Evolutionary conservation across 1,140 invertebrate species (phyloP).

Genomic region (Drosophila melanica): DNA sequence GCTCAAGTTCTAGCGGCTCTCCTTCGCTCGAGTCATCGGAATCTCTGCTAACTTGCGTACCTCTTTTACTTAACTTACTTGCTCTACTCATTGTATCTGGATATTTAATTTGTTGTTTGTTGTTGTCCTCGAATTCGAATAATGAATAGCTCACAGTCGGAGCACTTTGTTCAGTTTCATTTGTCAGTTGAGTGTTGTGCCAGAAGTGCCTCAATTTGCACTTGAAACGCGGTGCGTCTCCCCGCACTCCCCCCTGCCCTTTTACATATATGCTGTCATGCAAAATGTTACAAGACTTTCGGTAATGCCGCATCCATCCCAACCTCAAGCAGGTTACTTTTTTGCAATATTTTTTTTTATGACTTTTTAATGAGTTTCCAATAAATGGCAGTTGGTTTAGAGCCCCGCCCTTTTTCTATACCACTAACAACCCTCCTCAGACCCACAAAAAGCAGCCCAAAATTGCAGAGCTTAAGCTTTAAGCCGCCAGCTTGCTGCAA

Average conservation of each 20-base stretch:
- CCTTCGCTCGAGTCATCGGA: not conserved
- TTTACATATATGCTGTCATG: too few relatives aligned
- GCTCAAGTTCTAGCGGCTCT: not conserved
- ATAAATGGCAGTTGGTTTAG: slow-evolving; percentile 44
- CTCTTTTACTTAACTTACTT: not conserved
- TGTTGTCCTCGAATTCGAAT: not conserved
- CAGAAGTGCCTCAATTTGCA: not conserved
- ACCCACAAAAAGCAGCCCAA: not conserved
- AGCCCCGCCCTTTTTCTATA: not conserved
- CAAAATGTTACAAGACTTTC: not conserved
- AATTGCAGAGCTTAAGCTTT: slow-evolving; percentile 48
- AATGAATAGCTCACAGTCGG: slow-evolving; percentile 6
- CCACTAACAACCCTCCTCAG: not conserved
- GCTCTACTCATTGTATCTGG: slow-evolving; percentile 26
- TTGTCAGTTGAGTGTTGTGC: not conserved
- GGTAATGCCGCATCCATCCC: not conserved
- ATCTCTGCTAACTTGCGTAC: not conserved
- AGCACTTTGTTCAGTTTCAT: not conserved
- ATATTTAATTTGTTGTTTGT: not conserved
- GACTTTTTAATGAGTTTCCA: slow-evolving; percentile 76
- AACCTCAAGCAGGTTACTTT: not conserved
- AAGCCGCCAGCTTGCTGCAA: slow-evolving; percentile 29
- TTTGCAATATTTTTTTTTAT: slow-evolving; percentile 33
- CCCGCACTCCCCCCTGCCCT: not conserved
- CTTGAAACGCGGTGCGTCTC: not conserved